Conservation (phyloP, 2,797 vertebrate genomes). For the Knipowitschia caucasica region DNA sequence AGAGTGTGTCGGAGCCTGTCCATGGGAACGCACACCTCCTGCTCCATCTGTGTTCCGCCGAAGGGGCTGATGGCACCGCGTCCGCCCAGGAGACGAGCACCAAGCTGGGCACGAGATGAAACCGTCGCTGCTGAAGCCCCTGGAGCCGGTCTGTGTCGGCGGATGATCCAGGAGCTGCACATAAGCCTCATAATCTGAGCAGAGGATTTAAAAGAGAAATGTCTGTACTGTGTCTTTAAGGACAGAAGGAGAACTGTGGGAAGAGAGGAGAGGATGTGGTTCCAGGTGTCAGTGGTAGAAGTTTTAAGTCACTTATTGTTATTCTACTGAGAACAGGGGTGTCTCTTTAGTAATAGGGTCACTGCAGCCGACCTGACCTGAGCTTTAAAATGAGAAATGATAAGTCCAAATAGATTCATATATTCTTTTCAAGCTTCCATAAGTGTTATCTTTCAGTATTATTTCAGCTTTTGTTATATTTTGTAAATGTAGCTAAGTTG, state of each 20-base stretch:
- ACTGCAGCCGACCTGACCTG: too few species aligned
- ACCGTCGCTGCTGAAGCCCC: conserved; percentile 34
- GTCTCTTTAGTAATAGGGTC: too few species aligned
- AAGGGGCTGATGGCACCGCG: conserved; percentile 32
- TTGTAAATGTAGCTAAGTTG: too few species aligned
- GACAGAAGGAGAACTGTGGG: neutral
- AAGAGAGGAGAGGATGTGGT: neutral
- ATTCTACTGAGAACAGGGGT: too few species aligned
- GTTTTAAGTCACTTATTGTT: too few species aligned
- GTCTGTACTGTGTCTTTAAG: neutral
- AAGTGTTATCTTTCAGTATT: too few species aligned
- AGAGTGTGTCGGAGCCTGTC: conserved; percentile 4
- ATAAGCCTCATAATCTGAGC: conserved; percentile 8
- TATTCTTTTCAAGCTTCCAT: too few species aligned
- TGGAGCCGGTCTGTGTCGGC: conserved; percentile 23
- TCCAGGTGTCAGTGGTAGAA: too few species aligned
- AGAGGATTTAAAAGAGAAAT: neutral
- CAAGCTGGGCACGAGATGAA: conserved; percentile 38
- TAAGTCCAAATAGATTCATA: too few species aligned
- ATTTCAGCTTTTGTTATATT: too few species aligned
- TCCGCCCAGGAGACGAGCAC: conserved; percentile 22
- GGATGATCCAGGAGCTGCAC: conserved; percentile 15
- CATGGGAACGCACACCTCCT: conserved; percentile 1
- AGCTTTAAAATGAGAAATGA: too few species aligned
- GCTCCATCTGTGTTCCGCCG: conserved; percentile 26